Conservation (phyloP, 92 coral and sea anemone species). For the Metridium senile region DNA sequence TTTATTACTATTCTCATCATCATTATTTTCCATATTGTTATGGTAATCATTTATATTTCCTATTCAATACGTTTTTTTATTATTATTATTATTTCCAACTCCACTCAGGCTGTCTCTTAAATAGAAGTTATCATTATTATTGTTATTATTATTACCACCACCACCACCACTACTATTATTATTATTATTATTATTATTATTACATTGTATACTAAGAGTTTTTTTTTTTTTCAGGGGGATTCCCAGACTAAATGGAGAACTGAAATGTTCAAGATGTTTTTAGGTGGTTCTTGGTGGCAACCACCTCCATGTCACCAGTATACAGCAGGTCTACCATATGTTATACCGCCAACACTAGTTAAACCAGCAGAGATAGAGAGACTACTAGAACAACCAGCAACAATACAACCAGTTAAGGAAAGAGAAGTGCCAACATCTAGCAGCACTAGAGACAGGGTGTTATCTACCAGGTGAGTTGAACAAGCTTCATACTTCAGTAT, state of each 20-base stretch:
- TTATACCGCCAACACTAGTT: slow-evolving; percentile 31
- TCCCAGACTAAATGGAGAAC: slow-evolving; percentile 95
- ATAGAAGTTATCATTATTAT: too few species aligned
- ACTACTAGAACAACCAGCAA: slow-evolving; percentile 19
- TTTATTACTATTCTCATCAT: too few species aligned
- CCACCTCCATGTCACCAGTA: slow-evolving; percentile 84
- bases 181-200: too few species aligned
- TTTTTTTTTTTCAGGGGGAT: slow-evolving; percentile 75
- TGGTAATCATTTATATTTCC: too few species aligned
- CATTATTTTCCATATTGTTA: too few species aligned
- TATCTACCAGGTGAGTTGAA: slow-evolving; percentile 26
- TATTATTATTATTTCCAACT: too few species aligned
- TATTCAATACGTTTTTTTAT: too few species aligned
- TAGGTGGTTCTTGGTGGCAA: slow-evolving; percentile 86
- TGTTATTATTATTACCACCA: too few species aligned
- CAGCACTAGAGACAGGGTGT: slow-evolving; percentile 28
- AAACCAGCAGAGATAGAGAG: slow-evolving; percentile 30
- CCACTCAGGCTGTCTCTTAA: too few species aligned
- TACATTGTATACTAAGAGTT: too few species aligned
- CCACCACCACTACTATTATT: too few species aligned
- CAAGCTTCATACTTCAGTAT: too few species aligned
- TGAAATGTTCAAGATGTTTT: slow-evolving; percentile 89
- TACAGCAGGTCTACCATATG: slow-evolving; percentile 42
- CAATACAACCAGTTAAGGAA: slow-evolving; percentile 13
- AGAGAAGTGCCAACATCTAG: slow-evolving; percentile 34